These are phyloP conservation scores for Drosophila subpulchrella DNA, from an alignment of 1,140 invertebrate species.

Conservation along the genomic window DNA sequence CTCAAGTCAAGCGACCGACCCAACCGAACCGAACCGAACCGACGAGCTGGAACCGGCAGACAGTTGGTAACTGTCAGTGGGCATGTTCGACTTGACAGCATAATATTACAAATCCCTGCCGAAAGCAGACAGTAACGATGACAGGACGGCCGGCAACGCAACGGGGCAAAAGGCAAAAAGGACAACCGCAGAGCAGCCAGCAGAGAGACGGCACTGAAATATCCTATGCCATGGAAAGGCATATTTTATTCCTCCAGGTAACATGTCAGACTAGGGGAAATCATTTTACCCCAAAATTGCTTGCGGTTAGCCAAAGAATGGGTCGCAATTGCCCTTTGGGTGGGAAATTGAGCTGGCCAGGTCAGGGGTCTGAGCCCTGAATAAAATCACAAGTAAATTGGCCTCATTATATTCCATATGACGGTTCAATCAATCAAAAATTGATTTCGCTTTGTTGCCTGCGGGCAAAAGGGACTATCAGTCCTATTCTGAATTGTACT, in stretches of 20 bases:
- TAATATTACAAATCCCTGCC: constrained; percentile 82
- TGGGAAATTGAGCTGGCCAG: constrained; percentile 1
- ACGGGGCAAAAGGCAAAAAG: constrained; percentile 38
- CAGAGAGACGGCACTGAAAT: constrained; percentile 5
- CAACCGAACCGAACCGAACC: constrained; percentile 23
- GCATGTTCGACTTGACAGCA: constrained; percentile 82
- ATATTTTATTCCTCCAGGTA: constrained; percentile 51
- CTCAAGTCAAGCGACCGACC: constrained; percentile 45
- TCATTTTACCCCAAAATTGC: constrained; percentile 30
- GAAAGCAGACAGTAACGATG: constrained; percentile 79
- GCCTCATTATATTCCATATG: constrained; percentile 7
- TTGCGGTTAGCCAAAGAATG: constrained; percentile 26
- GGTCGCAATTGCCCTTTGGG: constrained; percentile 15
- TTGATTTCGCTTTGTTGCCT: not conserved
- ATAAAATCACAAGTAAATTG: constrained; percentile 19
- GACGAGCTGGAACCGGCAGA: constrained; percentile 55
- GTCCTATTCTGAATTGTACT: not conserved
- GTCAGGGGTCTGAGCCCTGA: constrained; percentile 7
- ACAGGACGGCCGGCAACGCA: constrained; percentile 52
- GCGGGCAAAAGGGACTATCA: not conserved
- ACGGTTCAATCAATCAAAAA: constrained; percentile 21
- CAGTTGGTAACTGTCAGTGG: constrained; percentile 80
- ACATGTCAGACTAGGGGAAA: constrained; percentile 35
- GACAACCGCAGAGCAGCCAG: constrained; percentile 37
- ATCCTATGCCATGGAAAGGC: constrained; percentile 41